phyloP scores from a whole-genome alignment of 2,888 invertebrate genomes.

The Junonia oenone region DNA sequence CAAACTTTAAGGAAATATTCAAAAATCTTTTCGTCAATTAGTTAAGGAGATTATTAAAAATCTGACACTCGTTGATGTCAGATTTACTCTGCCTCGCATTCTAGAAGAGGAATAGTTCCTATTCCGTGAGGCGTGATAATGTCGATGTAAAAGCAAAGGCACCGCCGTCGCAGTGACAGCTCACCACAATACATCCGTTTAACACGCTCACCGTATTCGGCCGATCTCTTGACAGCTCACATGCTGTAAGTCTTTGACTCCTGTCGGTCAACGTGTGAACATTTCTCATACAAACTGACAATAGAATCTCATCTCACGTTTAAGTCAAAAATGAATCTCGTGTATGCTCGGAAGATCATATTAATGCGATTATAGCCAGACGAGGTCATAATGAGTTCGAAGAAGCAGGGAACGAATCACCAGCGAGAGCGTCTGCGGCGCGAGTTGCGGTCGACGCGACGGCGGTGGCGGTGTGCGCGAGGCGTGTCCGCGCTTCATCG shows the following conservation, averaged over 20 bases:
- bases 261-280: slow-evolving; percentile 23
- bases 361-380: slow-evolving; percentile 15
- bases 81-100: slow-evolving; percentile 30
- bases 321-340: not conserved
- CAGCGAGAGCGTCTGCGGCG: slow-evolving; percentile 53
- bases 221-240: slow-evolving; percentile 65
- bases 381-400: slow-evolving; percentile 22
- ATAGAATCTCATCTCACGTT: slow-evolving; percentile 7
- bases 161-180: slow-evolving; percentile 62
- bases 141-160: slow-evolving; percentile 56
- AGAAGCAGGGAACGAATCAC: slow-evolving; percentile 44
- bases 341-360: not conserved
- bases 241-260: slow-evolving; percentile 33
- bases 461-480: slow-evolving; percentile 52
- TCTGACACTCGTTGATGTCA: slow-evolving; percentile 16
- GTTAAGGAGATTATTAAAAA: slow-evolving; percentile 21
- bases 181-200: slow-evolving; percentile 71
- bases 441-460: slow-evolving; percentile 35
- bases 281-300: slow-evolving; percentile 11
- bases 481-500: slow-evolving; percentile 79
- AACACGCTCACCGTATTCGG: slow-evolving; percentile 73
- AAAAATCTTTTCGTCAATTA: slow-evolving; percentile 13
- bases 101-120: slow-evolving; percentile 54
- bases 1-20: too few species aligned
- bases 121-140: slow-evolving; percentile 54